Conservation (phyloP, 2,113 vertebrate genomes). For the Apteryx owenii region DNA sequence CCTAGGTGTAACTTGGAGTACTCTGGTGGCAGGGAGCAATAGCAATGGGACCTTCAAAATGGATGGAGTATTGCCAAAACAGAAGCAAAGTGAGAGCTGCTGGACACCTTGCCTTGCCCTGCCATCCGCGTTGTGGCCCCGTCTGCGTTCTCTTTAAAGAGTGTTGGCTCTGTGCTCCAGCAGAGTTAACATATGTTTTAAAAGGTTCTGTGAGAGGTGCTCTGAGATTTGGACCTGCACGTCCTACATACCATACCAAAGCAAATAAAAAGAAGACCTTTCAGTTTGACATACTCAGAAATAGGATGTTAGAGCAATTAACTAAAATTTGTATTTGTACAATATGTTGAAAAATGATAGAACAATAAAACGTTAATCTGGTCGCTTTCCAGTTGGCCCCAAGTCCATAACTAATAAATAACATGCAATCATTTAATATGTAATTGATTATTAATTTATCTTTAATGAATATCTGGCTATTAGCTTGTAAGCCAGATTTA, state of each 20-base stretch:
- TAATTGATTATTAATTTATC: conserved; percentile 62
- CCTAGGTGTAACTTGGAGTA: not conserved
- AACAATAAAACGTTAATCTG: not conserved
- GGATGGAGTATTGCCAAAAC: not conserved
- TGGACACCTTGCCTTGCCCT: not conserved
- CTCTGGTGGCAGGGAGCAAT: not conserved
- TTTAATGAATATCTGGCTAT: conserved; percentile 31
- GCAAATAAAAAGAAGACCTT: not conserved
- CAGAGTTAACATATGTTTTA: not conserved
- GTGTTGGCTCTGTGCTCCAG: not conserved
- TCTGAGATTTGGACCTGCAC: not conserved
- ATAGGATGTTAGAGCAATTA: not conserved
- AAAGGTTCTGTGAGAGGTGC: not conserved
- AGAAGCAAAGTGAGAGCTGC: not conserved
- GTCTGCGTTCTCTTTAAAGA: not conserved
- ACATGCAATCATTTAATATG: not conserved
- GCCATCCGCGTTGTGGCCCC: not conserved
- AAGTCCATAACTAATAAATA: conserved; percentile 27
- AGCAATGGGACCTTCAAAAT: not conserved
- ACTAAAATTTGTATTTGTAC: not conserved
- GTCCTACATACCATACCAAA: not conserved
- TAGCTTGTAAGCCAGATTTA: conserved; percentile 12
- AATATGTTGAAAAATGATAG: not conserved
- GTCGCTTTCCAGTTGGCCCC: not conserved
- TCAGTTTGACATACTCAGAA: fast-evolving